Base-by-base conservation (phyloP, 1,140 invertebrate genomes). In the Triops cancriformis region DNA sequence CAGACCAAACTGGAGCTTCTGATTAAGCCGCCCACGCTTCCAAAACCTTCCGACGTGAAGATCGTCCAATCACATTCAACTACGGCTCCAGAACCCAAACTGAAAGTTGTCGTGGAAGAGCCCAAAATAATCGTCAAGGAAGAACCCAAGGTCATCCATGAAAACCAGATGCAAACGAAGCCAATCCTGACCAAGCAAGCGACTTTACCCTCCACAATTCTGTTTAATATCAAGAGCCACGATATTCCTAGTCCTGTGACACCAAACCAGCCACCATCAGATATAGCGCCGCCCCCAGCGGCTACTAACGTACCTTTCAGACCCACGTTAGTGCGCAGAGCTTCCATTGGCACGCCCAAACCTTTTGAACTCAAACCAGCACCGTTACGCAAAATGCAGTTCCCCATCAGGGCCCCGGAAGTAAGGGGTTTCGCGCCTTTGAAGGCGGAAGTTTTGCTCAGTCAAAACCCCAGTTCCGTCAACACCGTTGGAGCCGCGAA, bases 381-480 rank as follows among this genome's bases (percentile, higher is more conserved):
- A 12, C 72, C 72, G 11, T 43, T 73, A 73, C 42, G 27, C 18
- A 73, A 74, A 23, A 43, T 79, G 10, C 75, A 73, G 14, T 37
- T 64, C 27, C 76, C 76, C 27, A 79, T 79, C 26, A 45, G 75
- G 26, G 78, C 23, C 2, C 78, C 78, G 26, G 78, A 79, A 77
- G 78, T 79, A 12, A 74, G 78, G 26, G 78, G 78, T 42, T 79
- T 79, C 28, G 43, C 78, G 14, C 45, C 64, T 11, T 14, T 73
- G 23, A 51, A 75, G 5, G 37, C 51, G 14, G 64, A 45, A 11
- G 64, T 73, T 14, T 5, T 26, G 42, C 23, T 28, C 9, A 73
- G 73, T 26, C 76, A 37, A 73, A 28, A 23, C 23, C 18, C 11
- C 23, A 45, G 42, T 76, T n/a, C 72, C 23, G 23, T 28, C 31